Evolutionary conservation across 2,113 vertebrate species (phyloP).

Genomic region (Engystomops pustulosus): DNA sequence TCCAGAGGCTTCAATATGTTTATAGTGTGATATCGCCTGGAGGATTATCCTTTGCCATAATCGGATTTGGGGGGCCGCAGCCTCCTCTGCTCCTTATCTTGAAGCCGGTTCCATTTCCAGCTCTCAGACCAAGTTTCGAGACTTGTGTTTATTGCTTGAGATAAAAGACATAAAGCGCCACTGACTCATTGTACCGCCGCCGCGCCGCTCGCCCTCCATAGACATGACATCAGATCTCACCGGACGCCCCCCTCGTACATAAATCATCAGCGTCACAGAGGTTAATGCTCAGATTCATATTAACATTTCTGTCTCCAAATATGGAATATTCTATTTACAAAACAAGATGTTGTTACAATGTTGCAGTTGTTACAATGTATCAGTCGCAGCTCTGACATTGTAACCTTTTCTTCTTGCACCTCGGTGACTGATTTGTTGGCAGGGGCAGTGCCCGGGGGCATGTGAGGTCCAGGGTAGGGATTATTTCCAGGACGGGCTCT

Average conservation of each 20-base stretch:
- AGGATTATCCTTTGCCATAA: constrained; percentile 1
- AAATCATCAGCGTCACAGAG: not conserved
- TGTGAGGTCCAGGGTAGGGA: not conserved
- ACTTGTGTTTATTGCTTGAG: not conserved
- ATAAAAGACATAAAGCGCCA: not conserved
- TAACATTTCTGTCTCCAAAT: not conserved
- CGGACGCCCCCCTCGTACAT: not conserved
- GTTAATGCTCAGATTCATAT: constrained; percentile 2
- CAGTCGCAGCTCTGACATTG: not conserved
- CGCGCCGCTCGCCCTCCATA: not conserved
- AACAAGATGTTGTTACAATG: not conserved
- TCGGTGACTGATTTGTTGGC: not conserved
- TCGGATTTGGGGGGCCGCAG: not conserved
- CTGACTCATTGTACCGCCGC: not conserved
- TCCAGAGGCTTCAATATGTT: not conserved
- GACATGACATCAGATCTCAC: constrained; percentile 27
- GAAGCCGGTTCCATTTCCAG: not conserved
- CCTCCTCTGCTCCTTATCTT: constrained; percentile 4
- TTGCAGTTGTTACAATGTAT: not conserved
- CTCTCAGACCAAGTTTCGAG: not conserved
- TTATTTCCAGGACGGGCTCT: not conserved
- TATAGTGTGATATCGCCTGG: not conserved
- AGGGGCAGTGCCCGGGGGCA: not conserved
- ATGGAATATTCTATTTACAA: not conserved
- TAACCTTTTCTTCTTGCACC: not conserved